phyloP scores from a whole-genome alignment of 1,140 invertebrate genomes.

The Episyrphus balteatus region DNA sequence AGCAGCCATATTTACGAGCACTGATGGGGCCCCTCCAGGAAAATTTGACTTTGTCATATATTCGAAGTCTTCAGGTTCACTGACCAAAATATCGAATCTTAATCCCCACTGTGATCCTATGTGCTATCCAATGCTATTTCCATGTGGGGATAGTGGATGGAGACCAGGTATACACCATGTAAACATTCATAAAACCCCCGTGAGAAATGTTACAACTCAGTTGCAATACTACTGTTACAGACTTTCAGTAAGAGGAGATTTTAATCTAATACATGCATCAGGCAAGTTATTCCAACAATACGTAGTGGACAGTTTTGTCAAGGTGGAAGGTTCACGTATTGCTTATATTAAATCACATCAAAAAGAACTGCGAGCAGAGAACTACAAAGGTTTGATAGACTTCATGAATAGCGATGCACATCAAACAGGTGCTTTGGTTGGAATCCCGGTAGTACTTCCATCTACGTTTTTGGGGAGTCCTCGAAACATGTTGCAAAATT shows the following conservation, averaged over 20 bases:
- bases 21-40: too few species aligned
- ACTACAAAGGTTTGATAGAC: conserved; percentile 1
- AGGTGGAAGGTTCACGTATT: neutral
- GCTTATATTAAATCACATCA: neutral
- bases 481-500: conserved; percentile 2
- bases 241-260: neutral
- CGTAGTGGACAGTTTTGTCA: too few species aligned
- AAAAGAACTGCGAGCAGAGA: neutral
- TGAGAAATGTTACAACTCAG: neutral
- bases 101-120: neutral
- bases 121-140: too few species aligned
- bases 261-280: too few species aligned
- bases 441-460: neutral
- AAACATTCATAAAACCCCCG: neutral
- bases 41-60: too few species aligned
- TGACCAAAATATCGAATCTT: neutral
- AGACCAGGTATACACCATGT: too few species aligned
- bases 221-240: neutral
- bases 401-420: neutral
- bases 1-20: too few species aligned
- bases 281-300: too few species aligned
- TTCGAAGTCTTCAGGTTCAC: too few species aligned
- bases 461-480: neutral
- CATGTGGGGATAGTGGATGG: too few species aligned
- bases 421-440: neutral